Evolutionary conservation across 2,113 vertebrate genomes (phyloP).

Genomic region (Atherinomorus stipes): DNA sequence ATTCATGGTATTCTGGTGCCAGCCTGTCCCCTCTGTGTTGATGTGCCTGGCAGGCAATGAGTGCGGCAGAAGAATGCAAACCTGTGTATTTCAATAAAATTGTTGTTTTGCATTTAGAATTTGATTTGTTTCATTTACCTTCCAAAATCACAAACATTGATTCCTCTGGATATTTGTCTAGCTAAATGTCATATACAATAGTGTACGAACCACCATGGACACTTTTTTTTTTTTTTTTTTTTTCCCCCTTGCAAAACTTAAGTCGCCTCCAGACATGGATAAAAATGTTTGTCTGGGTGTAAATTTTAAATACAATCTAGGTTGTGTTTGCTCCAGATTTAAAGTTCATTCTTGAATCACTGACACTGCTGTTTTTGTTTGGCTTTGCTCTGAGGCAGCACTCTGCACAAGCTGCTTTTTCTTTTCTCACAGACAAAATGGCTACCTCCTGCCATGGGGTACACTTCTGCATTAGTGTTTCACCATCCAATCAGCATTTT

Average conservation of each 20-base stretch:
- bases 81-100: conserved; percentile 87
- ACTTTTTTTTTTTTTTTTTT: no score
- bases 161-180: no score
- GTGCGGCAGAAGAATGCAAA: conserved; percentile 65
- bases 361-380: conserved; percentile 51
- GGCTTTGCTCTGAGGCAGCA: conserved; percentile 26
- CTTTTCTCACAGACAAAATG: conserved; percentile 11
- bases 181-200: no score
- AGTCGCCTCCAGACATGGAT: not conserved
- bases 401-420: conserved; percentile 6
- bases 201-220: no score
- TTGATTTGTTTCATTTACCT: conserved; percentile 24
- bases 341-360: not conserved
- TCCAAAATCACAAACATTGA: not conserved
- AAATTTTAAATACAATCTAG: conserved; percentile 1
- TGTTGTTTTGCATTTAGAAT: conserved; percentile 82
- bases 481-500: no score
- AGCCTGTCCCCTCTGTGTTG: conserved; percentile 66
- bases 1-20: conserved; percentile 64
- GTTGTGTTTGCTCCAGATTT: conserved; percentile 14
- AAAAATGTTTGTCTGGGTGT: conserved; percentile 1
- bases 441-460: not conserved
- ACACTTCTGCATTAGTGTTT: conserved; percentile 12
- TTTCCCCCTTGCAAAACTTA: not conserved
- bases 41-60: conserved; percentile 73